Percentiles rank a stretch among this genome's conserved stretches.
phyloP scores from a whole-genome alignment of 1,140 invertebrate genomes.

The Cardiocondyla obscurior region DNA sequence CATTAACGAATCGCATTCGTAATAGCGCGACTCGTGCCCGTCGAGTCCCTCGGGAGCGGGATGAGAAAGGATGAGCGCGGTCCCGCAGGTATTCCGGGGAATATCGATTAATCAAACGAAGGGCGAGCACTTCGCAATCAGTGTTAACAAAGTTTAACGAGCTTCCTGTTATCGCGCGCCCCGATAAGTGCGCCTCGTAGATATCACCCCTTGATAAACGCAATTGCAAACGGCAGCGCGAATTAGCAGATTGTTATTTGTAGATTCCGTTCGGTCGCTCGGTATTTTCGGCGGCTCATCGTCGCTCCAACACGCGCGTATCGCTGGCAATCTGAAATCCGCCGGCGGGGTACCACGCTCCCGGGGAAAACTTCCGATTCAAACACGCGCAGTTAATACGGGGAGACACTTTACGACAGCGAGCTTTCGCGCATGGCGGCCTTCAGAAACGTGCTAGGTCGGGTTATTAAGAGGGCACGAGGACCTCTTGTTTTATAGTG shows the following conservation, averaged over 20 bases:
- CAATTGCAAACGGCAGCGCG: background rate
- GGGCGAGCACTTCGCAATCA: conserved; percentile 59
- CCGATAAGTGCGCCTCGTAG: conserved; percentile 10
- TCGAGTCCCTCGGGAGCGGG: conserved; percentile 58
- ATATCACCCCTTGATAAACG: conserved; percentile 39
- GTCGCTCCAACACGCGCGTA: background rate
- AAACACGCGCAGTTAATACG: conserved; percentile 20
- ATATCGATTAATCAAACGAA: conserved; percentile 69
- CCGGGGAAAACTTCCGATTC: conserved; percentile 22
- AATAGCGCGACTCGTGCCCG: conserved; percentile 62
- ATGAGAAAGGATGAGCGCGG: conserved; percentile 62
- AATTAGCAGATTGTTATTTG: conserved; percentile 9
- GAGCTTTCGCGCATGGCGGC: conserved; percentile 46
- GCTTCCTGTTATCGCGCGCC: conserved; percentile 21
- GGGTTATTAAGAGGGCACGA: conserved; percentile 65
- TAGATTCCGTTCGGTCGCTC: background rate
- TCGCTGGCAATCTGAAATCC: conserved; percentile 8
- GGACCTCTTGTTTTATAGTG: conserved; percentile 70
- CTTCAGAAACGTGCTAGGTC: conserved; percentile 66
- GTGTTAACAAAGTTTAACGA: conserved; percentile 60
- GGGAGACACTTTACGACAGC: conserved; percentile 53
- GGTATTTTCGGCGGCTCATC: background rate
- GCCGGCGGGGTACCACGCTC: background rate
- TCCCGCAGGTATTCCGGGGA: conserved; percentile 65
- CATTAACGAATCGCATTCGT: conserved; percentile 75